Conservation (phyloP, 2,888 invertebrate species). For the Mythimna loreyi region DNA sequence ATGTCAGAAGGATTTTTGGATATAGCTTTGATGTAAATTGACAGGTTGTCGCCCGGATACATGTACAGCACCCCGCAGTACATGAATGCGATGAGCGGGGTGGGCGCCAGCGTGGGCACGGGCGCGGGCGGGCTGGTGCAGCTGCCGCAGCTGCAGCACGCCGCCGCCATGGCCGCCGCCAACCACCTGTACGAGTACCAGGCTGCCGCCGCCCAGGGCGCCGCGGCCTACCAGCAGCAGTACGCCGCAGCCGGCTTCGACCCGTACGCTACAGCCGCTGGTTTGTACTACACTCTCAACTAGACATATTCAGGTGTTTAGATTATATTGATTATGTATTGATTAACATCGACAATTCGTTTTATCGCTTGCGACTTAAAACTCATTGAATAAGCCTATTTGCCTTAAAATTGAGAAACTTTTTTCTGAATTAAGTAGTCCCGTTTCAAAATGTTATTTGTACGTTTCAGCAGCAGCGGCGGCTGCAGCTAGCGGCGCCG, state of each 20-base stretch:
- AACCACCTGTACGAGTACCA: constrained; percentile 96
- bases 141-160: constrained; percentile 93
- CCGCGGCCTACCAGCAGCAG: constrained; percentile 93
- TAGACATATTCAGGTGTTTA: constrained; percentile 40
- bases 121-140: constrained; percentile 93
- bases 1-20: constrained; percentile 31
- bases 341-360: background rate
- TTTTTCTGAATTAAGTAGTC: background rate
- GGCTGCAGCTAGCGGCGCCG: constrained; percentile 91
- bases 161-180: constrained; percentile 95
- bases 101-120: constrained; percentile 86
- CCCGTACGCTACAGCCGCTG: constrained; percentile 94
- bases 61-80: constrained; percentile 95
- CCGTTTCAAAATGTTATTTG: constrained; percentile 2
- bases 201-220: constrained; percentile 93
- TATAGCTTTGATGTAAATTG: constrained; percentile 63
- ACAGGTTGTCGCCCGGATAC: constrained; percentile 92
- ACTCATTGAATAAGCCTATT: background rate
- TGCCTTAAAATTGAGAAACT: constrained; percentile 1
- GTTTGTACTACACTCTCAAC: constrained; percentile 79
- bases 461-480: constrained; percentile 82
- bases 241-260: constrained; percentile 94
- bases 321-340: constrained; percentile 41
- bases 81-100: constrained; percentile 93
- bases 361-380: constrained; percentile 28